Base-by-base conservation (phyloP, 2,888 invertebrate species). In the Limnephilus lunatus region DNA sequence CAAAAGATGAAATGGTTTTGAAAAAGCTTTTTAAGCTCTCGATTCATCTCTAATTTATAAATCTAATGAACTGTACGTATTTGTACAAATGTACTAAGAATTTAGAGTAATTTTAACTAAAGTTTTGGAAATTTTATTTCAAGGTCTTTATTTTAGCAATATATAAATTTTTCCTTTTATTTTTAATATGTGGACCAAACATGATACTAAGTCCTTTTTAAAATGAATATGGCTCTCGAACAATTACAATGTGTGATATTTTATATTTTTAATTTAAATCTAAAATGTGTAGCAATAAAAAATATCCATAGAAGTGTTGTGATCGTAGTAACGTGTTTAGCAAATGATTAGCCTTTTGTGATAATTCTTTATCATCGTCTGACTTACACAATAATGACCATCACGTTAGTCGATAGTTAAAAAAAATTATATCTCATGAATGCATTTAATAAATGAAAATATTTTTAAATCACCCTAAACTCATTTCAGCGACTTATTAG, bases 221-320 rank as follows among this genome's bases (percentile, higher is more conserved):
- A 53, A 68, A 68, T 68, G 19, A 68, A 68, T 7, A 68, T 19
- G 14, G 35, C 35, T 35, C 32, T 83, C 31, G 83, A 83, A 83
- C 83, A 83, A 83, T 83, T 83, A 19, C 35, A 83, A 83, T 83
- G 35, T 83, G 83, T 83, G 83, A 83, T 83, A 83, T 83, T 83
- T 83, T 83, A 14, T 19, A 19, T 82, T 44, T 44, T 44, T 44
- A 44, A 44, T 44, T 30, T 31, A 82, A 82, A 82, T 31, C 82
- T 82, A 32, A 82, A 82, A 31, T 82, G 31, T 82, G 83, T 83
- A 83, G 83, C 35, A 83, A 35, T 68, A 68, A 68, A 68, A 68
- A 68, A 68, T 68, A 68, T 68, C 53, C 0, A 25, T 25, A 68
- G 53, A 68, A 25, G 25, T 19, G 53, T 68, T 68, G 53, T 68